Evolutionary conservation across 2,797 vertebrate genomes (phyloP).

Genomic region (Bryconaethiops microstoma): DNA sequence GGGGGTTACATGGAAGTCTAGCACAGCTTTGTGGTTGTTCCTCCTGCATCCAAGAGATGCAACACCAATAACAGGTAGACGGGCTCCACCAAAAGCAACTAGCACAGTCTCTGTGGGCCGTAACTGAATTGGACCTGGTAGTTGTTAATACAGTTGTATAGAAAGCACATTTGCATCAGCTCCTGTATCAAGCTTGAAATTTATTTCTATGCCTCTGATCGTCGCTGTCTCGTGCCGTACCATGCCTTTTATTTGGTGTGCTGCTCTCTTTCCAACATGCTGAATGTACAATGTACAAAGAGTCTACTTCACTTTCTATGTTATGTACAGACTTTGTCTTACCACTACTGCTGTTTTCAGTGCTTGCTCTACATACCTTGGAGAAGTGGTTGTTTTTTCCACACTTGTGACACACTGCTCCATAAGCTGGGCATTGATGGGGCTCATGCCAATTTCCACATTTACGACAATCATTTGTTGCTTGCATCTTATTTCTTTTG

Average conservation of each 20-base stretch:
- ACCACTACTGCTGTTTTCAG: neutral
- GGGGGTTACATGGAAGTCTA: no score
- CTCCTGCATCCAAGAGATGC: no score
- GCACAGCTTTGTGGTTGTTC: no score
- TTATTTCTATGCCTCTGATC: neutral
- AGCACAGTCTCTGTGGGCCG: no score
- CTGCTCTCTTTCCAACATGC: no score
- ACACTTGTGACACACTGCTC: slow-evolving; percentile 16
- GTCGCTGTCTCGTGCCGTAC: slow-evolving; percentile 12
- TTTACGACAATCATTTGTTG: neutral
- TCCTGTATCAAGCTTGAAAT: slow-evolving; percentile 14
- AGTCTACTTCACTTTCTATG: slow-evolving; percentile 16
- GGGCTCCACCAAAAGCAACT: no score
- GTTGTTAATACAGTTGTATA: no score
- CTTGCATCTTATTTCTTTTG: neutral
- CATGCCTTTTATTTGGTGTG: neutral
- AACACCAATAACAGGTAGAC: no score
- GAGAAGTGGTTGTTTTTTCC: slow-evolving; percentile 26
- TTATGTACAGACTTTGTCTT: slow-evolving; percentile 13
- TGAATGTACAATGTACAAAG: slow-evolving; percentile 16
- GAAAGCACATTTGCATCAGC: no score
- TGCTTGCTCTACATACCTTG: slow-evolving; percentile 7
- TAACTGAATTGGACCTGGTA: no score
- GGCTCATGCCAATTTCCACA: slow-evolving; percentile 27
- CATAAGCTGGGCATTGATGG: slow-evolving; percentile 22